These are phyloP conservation scores for Cyrtodaria siliqua DNA, from an alignment of 2,888 invertebrate species.

Conservation along the genomic window DNA sequence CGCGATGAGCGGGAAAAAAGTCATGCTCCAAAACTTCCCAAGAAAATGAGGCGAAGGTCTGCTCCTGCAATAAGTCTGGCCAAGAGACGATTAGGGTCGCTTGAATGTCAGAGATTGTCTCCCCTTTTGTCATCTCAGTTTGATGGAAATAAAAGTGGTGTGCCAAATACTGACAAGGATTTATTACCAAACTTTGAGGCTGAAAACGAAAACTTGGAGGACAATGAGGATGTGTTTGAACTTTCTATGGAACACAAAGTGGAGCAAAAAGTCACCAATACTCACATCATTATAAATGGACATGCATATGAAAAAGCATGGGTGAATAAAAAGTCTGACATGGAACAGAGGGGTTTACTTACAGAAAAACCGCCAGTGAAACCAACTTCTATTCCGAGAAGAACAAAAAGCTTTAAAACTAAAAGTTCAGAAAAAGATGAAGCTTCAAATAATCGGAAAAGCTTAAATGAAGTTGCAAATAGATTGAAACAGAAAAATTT, in stretches of 20 bases:
- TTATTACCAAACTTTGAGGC: constrained; percentile 8
- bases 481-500: constrained; percentile 23
- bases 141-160: neutral
- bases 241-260: constrained; percentile 40
- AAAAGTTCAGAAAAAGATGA: constrained; percentile 31
- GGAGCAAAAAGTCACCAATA: constrained; percentile 14
- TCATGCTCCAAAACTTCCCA: constrained; percentile 57
- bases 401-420: constrained; percentile 31
- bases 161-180: constrained; percentile 13
- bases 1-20: constrained; percentile 49
- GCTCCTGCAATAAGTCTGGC: constrained; percentile 66
- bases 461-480: constrained; percentile 40
- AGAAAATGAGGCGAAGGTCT: constrained; percentile 71
- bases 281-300: constrained; percentile 13
- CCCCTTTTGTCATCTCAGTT: constrained; percentile 9
- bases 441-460: constrained; percentile 54
- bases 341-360: too few species aligned
- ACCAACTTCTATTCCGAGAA: constrained; percentile 52
- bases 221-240: constrained; percentile 54
- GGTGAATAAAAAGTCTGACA: constrained; percentile 22
- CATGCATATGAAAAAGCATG: constrained; percentile 49
- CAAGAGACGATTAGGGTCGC: constrained; percentile 31
- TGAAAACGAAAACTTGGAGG: constrained; percentile 24
- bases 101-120: constrained; percentile 37
- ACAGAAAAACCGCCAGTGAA: constrained; percentile 6